Conservation (phyloP, 2,797 vertebrate species). For the Acridotheres tristis region DNA sequence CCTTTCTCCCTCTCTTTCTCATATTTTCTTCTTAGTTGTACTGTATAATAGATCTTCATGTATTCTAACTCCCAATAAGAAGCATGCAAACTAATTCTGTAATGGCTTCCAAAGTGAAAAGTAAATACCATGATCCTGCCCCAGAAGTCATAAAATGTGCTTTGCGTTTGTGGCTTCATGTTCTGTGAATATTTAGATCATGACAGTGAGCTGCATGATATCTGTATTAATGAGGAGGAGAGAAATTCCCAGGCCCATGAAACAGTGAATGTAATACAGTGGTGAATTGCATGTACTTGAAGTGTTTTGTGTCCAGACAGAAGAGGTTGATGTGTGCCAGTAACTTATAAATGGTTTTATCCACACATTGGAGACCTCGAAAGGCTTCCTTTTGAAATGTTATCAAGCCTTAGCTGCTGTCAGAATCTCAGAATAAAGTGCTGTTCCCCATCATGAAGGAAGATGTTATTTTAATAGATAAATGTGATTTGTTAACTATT, state of each 20-base stretch:
- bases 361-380: neutral
- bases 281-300: neutral
- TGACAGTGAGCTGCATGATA: neutral
- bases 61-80: neutral
- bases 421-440: neutral
- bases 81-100: neutral
- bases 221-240: neutral
- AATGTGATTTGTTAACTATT: neutral
- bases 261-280: neutral
- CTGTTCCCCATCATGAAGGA: neutral
- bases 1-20: neutral
- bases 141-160: neutral
- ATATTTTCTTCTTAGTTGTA: neutral
- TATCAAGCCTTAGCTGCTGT: neutral
- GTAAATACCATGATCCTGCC: neutral
- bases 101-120: neutral
- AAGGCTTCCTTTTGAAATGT: neutral
- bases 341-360: neutral
- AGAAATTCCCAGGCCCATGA: neutral
- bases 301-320: neutral
- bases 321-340: neutral
- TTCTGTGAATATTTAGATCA: neutral
- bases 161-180: neutral
- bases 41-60: neutral
- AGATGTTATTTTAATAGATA: neutral